Base-by-base conservation (phyloP, 2,113 vertebrate genomes). In the Hylia prasina region DNA sequence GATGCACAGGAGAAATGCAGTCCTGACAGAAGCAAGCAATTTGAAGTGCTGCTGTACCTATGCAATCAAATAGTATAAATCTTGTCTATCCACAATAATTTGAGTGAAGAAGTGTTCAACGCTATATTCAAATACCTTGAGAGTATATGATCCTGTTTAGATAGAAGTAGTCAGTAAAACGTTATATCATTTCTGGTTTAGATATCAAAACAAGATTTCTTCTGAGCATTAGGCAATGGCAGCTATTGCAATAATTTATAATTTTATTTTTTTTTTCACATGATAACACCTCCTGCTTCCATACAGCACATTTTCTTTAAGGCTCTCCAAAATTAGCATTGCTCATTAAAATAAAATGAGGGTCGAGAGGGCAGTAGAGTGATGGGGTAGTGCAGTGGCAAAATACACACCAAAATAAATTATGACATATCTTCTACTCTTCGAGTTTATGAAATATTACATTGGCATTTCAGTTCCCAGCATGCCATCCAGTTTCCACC, bases 131-230 rank as follows among this genome's bases (percentile, higher is more conserved):
- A 85, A 76, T 73, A 31, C 15, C 54, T 87, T 85, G 21, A 25
- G 15, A 77, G 16, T 60, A 33, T 44, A 56, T 9, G 19, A 56
- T 70, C 72, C 28, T 83, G 37, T 70, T 94, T 45, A 94, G 47
- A 57, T 37, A 76, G 8, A 69, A 8, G 6, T 42, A 69, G 65
- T 71, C 45, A 90, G 50, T 90, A 77, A 90, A 92, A 86, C 15
- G 19, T 31, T 31, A 64, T 96, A 83, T 85, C 92, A 94, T 94
- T 97, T 97, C 91, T 96, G 51, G 30, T 97, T 96, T 96, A 82
- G 88, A 94, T 65, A 83, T 58, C 69, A 93, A 53, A 90, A 50
- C 9, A 94, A 93, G 82, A 81, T 93, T 94, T 81, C 78, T 94
- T 92, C 76, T 89, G 69, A 94, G 88, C 78, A 94, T 96, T 89